These are phyloP conservation scores for Himalopsyche anomala DNA, from an alignment of 2,888 invertebrate genomes.

Conservation along the genomic window DNA sequence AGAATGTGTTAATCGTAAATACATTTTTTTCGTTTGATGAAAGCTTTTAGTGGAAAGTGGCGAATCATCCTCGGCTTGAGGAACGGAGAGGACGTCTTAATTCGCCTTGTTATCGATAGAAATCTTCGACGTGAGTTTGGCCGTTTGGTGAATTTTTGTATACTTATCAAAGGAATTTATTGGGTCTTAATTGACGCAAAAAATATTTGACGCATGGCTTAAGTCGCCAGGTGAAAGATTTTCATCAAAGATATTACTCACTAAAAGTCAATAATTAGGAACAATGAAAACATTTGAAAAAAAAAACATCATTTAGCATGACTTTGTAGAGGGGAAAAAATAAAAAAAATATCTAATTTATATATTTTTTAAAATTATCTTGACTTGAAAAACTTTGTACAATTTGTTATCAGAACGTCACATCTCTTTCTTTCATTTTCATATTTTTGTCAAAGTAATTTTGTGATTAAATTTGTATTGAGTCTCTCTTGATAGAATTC, in stretches of 20 bases:
- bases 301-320: too few species aligned
- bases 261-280: too few species aligned
- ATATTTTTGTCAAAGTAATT: too few species aligned
- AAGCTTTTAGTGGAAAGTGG: conserved; percentile 50
- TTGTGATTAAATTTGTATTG: too few species aligned
- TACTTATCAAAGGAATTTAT: conserved; percentile 8
- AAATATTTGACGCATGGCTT: neutral
- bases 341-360: too few species aligned
- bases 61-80: conserved; percentile 46
- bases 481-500: too few species aligned
- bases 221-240: conserved; percentile 12
- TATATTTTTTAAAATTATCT: too few species aligned
- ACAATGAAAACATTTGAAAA: too few species aligned
- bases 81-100: neutral
- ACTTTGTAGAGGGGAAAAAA: too few species aligned
- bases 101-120: conserved; percentile 24
- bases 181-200: conserved; percentile 15
- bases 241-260: neutral
- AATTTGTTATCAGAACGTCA: too few species aligned
- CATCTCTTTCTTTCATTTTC: too few species aligned
- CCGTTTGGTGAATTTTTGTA: conserved; percentile 18
- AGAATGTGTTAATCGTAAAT: neutral
- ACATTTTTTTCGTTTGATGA: conserved; percentile 37
- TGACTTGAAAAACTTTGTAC: too few species aligned
- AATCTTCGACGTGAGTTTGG: neutral